These are phyloP conservation scores for Trichonephila inaurata DNA, from an alignment of 1,140 invertebrate species.

Conservation along the genomic window DNA sequence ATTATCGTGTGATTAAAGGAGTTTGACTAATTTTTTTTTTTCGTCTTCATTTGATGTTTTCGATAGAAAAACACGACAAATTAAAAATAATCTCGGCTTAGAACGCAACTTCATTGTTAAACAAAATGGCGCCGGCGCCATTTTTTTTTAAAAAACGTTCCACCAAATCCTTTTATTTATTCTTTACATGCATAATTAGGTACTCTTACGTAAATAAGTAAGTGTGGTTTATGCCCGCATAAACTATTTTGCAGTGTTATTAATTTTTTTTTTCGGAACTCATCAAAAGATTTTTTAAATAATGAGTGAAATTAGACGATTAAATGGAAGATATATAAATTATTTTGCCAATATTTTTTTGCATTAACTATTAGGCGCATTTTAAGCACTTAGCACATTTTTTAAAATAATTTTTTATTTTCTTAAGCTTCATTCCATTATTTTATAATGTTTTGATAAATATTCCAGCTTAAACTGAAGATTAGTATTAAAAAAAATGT, in stretches of 20 bases:
- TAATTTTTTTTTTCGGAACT: not conserved
- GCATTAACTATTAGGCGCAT: no score
- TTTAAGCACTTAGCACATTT: no score
- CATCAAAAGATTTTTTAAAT: no score
- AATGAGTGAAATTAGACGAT: no score
- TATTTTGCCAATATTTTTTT: no score
- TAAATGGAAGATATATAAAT: no score
- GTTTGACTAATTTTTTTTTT: constrained; percentile 64
- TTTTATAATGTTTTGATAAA: no score
- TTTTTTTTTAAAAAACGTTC: not conserved
- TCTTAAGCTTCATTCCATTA: no score
- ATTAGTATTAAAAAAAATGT: no score
- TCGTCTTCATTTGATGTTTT: constrained; percentile 9
- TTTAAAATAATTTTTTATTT: no score
- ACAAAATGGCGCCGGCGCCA: not conserved
- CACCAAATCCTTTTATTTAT: not conserved
- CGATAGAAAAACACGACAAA: not conserved
- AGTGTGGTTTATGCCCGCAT: not conserved
- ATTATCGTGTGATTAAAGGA: constrained; percentile 68
- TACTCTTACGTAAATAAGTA: not conserved
- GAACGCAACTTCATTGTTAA: not conserved
- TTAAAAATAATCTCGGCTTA: not conserved
- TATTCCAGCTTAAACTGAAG: no score
- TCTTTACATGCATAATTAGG: not conserved
- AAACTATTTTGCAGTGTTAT: not conserved